phyloP scores from a whole-genome alignment of 2,888 invertebrate species.

The Ochropleura leucogaster region DNA sequence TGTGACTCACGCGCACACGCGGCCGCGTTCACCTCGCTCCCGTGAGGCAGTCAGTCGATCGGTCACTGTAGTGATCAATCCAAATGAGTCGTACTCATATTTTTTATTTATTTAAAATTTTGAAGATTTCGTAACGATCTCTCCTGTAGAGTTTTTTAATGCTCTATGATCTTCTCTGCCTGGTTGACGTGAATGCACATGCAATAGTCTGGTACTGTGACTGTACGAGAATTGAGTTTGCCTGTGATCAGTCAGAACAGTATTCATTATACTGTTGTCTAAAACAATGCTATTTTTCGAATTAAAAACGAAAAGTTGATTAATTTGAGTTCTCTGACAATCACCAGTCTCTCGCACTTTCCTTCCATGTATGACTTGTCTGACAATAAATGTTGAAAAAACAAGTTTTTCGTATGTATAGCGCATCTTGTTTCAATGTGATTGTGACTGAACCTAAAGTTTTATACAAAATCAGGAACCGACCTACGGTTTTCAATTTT shows the following conservation, averaged over 20 bases:
- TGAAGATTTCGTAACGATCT: not conserved
- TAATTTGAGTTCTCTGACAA: not conserved
- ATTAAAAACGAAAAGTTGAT: not conserved
- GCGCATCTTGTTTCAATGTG: not conserved
- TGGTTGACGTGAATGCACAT: not conserved
- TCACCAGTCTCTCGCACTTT: too few relatives aligned
- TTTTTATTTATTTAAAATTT: too few relatives aligned
- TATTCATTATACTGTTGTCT: too few relatives aligned
- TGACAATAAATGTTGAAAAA: too few relatives aligned
- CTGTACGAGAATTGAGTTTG: not conserved
- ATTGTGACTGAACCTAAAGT: not conserved
- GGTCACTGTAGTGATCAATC: constrained; percentile 2
- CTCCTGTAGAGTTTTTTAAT: not conserved
- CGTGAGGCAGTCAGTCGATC: too few relatives aligned
- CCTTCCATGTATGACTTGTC: too few relatives aligned
- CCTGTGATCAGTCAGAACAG: not conserved
- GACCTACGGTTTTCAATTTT: too few relatives aligned
- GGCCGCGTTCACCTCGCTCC: too few relatives aligned
- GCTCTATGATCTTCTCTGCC: not conserved
- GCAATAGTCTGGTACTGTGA: not conserved
- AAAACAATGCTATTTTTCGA: not conserved
- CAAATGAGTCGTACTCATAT: too few relatives aligned
- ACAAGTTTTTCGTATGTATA: too few relatives aligned
- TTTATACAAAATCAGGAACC: not conserved
- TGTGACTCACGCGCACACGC: not conserved